Evolutionary conservation across 2,888 invertebrate species (phyloP), one percentile per base, ranked within the genome.

Genomic region (Lepidochitona cinerea): DNA sequence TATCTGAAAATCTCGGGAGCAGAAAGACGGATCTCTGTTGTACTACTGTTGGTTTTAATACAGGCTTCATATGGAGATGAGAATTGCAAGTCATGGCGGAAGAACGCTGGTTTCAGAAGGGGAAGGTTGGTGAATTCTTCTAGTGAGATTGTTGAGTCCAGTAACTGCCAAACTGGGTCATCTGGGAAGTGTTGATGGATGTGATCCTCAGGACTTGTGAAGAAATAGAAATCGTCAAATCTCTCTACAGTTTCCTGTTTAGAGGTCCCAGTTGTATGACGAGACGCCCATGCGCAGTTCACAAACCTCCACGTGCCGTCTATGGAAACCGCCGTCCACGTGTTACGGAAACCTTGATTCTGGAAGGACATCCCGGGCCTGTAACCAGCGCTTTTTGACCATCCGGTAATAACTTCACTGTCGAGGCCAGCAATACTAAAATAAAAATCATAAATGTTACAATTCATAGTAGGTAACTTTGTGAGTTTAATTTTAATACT

Each of bases 301-400:
- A 99, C 97, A 91, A 99, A 99, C 75, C 98, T 94, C 99, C 99
- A 99, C 0, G 97, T 97, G 0, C 98, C 98, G 0, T 98, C 98
- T n/a, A 99, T 96, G 91, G 95, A 98, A 5, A 99, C 99, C 0
- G 99, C 98, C 89, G 99, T 99, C 99, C 99, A 99, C 0, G 98
- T 98, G 92, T 99, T 99, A 33, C 98, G 93, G 93, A 99, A 99
- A 68, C 83, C 76, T 69, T 83, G 81, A 36, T 90, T 91, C 54
- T 90, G 90, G 75, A 92, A 89, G 52, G 87, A 86, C 84, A 91
- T 88, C 0, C 98, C 98, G 0, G 99, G 99, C 89, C 98, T 97
- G 91, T 99, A 99, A 68, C 99, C 99, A 0, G 98, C 99, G 18
- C 98, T 98, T 90, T 99, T 99, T 79, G 97, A 98, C 92, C 97